Evolutionary conservation across 2,888 invertebrate species (phyloP).

Genomic region (Calephelis perditalis): DNA sequence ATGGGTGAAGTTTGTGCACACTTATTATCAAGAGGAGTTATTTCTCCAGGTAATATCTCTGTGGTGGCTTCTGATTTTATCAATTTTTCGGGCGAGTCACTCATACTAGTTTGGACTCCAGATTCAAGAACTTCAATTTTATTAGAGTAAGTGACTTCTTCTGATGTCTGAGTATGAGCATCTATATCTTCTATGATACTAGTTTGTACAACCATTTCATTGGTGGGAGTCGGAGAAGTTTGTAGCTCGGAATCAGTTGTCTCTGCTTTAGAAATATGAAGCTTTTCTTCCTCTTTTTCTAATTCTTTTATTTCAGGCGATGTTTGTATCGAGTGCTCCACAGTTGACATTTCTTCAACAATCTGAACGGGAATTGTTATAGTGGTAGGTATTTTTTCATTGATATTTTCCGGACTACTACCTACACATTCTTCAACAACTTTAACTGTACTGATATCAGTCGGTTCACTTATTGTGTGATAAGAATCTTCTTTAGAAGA

Average conservation of each 20-base stretch:
- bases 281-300: slow-evolving; percentile 51
- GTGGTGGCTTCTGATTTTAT: slow-evolving; percentile 72
- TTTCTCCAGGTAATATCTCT: slow-evolving; percentile 69
- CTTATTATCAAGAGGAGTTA: slow-evolving; percentile 57
- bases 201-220: slow-evolving; percentile 80
- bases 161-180: slow-evolving; percentile 59
- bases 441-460: slow-evolving; percentile 80
- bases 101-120: slow-evolving; percentile 63
- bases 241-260: slow-evolving; percentile 65
- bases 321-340: slow-evolving; percentile 78
- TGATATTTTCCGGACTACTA: slow-evolving; percentile 64
- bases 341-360: slow-evolving; percentile 75
- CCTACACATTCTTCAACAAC: slow-evolving; percentile 81
- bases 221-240: slow-evolving; percentile 70
- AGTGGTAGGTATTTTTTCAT: slow-evolving; percentile 71
- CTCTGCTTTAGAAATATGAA: slow-evolving; percentile 45
- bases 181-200: slow-evolving; percentile 67
- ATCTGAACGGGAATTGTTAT: slow-evolving; percentile 78
- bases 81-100: slow-evolving; percentile 52
- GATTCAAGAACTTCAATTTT: slow-evolving; percentile 56
- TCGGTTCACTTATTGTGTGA: slow-evolving; percentile 76
- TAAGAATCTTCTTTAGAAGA: slow-evolving; percentile 79
- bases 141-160: slow-evolving; percentile 49
- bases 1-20: slow-evolving; percentile 71
- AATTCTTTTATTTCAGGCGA: slow-evolving; percentile 74